A percentile compares a stretch with the other conserved stretches of the same genome.
Conservation (phyloP, 2,113 vertebrate genomes). For the Chlorocebus sabaeus region DNA sequence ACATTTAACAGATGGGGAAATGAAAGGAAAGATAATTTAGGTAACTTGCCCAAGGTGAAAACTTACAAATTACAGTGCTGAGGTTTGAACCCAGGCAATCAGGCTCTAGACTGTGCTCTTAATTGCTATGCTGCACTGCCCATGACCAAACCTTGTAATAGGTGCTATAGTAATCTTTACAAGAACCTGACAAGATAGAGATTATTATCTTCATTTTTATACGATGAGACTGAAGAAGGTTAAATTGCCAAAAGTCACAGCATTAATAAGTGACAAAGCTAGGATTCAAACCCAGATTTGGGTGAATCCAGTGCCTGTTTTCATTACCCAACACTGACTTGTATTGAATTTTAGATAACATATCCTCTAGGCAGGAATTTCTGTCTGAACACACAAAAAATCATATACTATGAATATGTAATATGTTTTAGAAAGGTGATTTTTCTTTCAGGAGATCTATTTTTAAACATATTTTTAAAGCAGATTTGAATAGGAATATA, state of each 20-base stretch:
- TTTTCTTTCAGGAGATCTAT: conserved; percentile 17
- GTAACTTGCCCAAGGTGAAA: neutral
- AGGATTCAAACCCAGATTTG: neutral
- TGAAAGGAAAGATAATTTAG: conserved; percentile 16
- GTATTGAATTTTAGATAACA: neutral
- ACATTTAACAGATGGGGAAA: neutral
- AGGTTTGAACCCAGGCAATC: neutral
- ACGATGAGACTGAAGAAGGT: neutral
- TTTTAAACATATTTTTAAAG: conserved; percentile 31
- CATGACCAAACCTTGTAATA: neutral
- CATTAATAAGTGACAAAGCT: neutral
- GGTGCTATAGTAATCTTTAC: neutral
- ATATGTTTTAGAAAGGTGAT: neutral
- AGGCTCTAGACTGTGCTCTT: neutral
- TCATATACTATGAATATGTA: neutral
- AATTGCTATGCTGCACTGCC: neutral
- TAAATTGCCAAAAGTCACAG: conserved; percentile 1
- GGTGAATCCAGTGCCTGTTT: neutral
- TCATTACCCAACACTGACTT: neutral
- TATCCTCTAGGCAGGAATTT: conserved; percentile 3
- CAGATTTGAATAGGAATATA: neutral
- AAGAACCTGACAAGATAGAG: neutral
- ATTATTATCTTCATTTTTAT: conserved; percentile 2
- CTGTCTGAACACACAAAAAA: neutral
- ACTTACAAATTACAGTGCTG: neutral